A percentile compares a stretch with the other conserved stretches of the same genome.
Evolutionary conservation across 2,113 vertebrate species (phyloP).

Genomic region (Centrocercus urophasianus): DNA sequence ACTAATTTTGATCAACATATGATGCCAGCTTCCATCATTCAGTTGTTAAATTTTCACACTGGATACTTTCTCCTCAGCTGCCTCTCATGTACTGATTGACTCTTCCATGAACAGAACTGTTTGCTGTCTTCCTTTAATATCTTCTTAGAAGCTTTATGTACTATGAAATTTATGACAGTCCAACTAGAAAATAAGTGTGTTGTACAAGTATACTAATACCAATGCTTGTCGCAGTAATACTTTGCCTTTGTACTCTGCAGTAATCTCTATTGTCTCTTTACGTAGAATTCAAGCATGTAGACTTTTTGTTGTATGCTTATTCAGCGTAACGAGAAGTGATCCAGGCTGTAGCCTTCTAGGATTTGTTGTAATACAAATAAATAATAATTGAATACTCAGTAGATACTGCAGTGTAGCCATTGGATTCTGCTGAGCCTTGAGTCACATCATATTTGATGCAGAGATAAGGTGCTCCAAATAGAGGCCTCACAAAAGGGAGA

Average conservation of each 20-base stretch:
- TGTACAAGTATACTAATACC: not conserved
- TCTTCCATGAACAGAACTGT: not conserved
- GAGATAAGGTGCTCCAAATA: slow-evolving; percentile 7
- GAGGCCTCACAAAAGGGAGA: not conserved
- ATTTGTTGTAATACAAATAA: not conserved
- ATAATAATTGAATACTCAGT: not conserved
- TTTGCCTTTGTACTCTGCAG: not conserved
- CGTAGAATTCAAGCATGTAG: not conserved
- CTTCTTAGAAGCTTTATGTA: not conserved
- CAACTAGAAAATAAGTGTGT: not conserved
- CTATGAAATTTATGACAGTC: not conserved
- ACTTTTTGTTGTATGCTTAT: not conserved
- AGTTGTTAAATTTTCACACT: not conserved
- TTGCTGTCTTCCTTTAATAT: not conserved
- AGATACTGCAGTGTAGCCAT: not conserved
- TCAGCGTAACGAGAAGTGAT: not conserved
- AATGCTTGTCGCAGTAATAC: not conserved
- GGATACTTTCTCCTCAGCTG: slow-evolving; percentile 4
- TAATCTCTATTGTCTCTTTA: not conserved
- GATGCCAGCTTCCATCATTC: not conserved
- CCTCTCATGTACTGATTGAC: not conserved
- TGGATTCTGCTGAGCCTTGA: not conserved
- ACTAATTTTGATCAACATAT: slow-evolving; percentile 28
- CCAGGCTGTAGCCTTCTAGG: not conserved
- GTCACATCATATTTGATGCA: not conserved